These are phyloP conservation scores for Andricus grossulariae DNA, from an alignment of 1,140 invertebrate species.

Conservation along the genomic window DNA sequence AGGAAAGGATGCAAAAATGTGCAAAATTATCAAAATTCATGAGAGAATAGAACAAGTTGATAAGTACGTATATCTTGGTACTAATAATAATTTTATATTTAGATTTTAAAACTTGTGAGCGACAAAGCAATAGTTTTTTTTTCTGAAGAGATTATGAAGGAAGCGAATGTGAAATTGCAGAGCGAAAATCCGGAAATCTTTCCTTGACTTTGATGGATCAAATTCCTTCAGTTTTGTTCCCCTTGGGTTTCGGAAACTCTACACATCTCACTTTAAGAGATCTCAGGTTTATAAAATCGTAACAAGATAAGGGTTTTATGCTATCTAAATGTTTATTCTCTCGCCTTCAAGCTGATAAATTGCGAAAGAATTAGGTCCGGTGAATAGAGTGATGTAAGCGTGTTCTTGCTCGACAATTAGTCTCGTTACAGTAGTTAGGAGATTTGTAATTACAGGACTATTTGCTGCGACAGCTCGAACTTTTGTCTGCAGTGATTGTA, in stretches of 20 bases:
- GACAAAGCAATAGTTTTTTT: no score
- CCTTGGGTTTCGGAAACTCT: background rate
- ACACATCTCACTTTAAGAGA: background rate
- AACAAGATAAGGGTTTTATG: constrained; percentile 6
- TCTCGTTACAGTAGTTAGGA: background rate
- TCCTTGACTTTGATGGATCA: constrained; percentile 26
- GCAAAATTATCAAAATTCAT: no score
- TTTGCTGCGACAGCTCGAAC: background rate
- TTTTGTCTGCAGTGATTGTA: background rate
- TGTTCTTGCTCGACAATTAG: background rate
- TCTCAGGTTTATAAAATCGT: background rate
- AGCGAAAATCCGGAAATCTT: background rate
- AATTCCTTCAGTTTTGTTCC: background rate
- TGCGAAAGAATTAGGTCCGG: background rate
- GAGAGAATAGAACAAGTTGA: no score
- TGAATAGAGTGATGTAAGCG: constrained; percentile 1
- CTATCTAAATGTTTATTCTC: background rate
- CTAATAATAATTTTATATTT: no score
- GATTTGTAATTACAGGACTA: background rate
- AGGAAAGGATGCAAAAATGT: no score
- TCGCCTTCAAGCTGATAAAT: background rate
- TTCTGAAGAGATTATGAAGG: background rate
- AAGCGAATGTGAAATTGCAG: background rate
- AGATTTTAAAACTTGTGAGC: no score
- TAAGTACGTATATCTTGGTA: no score